Conservation (phyloP, 2,797 vertebrate genomes). For the Tympanoctomys barrerae region DNA sequence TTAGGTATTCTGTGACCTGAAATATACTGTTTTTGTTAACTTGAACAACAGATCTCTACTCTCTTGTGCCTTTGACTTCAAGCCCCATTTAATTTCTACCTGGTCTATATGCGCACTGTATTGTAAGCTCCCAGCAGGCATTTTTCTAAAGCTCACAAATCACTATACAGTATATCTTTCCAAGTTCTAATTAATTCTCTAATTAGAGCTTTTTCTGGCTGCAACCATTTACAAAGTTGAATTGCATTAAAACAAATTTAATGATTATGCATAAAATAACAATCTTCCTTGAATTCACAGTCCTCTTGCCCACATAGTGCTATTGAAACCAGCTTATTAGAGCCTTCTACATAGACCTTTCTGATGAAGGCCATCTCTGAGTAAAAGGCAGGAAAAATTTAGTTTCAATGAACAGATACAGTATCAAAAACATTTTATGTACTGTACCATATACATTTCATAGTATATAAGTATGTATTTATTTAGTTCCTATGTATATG, state of each 20-base stretch:
- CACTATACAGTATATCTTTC: slow-evolving; percentile 54
- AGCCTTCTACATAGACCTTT: background rate
- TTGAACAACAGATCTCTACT: background rate
- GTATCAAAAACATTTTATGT: background rate
- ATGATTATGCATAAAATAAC: slow-evolving; percentile 68
- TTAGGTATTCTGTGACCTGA: background rate
- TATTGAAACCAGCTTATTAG: slow-evolving; percentile 52
- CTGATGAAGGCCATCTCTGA: background rate
- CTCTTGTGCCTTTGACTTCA: background rate
- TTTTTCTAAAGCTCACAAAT: slow-evolving; percentile 61
- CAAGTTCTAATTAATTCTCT: slow-evolving; percentile 77
- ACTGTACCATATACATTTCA: background rate
- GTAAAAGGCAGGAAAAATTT: slow-evolving; percentile 54
- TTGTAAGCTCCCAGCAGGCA: background rate
- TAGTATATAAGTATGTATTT: background rate
- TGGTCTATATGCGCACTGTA: background rate
- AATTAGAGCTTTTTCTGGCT: slow-evolving; percentile 67
- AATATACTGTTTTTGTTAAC: slow-evolving; percentile 18
- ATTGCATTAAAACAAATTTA: slow-evolving; percentile 67
- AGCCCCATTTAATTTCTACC: slow-evolving; percentile 7
- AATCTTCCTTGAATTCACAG: slow-evolving; percentile 63
- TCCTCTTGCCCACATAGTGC: background rate
- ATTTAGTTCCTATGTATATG: background rate
- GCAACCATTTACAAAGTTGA: slow-evolving; percentile 57
- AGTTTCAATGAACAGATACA: background rate